Evolutionary conservation across 1,140 invertebrate species (phyloP).

Genomic region (Sarcophaga peregrina): DNA sequence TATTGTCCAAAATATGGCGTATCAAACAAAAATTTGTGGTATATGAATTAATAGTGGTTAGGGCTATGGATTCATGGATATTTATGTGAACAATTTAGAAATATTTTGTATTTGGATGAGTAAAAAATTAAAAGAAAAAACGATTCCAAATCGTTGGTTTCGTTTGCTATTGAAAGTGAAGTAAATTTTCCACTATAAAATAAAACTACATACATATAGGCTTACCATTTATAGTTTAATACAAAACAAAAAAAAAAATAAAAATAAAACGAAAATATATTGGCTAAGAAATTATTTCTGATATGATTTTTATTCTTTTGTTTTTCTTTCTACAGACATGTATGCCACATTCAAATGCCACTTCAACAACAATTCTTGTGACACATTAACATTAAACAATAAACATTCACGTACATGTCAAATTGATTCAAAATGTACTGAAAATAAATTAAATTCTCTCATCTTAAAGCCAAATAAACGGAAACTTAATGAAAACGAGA

Average conservation of each 20-base stretch:
- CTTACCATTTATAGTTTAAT: neutral
- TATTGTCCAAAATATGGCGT: no score
- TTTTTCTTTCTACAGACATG: constrained; percentile 1
- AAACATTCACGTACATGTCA: neutral
- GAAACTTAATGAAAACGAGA: neutral
- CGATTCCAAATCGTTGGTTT: no score
- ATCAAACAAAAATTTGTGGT: no score
- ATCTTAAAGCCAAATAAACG: neutral
- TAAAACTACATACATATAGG: neutral
- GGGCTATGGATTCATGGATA: no score
- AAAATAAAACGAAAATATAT: neutral
- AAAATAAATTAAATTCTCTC: neutral
- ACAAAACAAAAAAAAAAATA: neutral
- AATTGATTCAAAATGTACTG: neutral
- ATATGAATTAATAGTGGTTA: no score
- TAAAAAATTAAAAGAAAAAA: no score
- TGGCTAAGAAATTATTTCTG: neutral
- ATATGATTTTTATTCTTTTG: neutral
- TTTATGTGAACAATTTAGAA: no score
- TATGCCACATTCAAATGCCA: constrained; percentile 2
- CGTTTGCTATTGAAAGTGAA: no score
- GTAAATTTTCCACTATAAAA: neutral
- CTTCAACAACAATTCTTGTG: neutral
- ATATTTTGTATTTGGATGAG: no score
- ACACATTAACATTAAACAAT: neutral